Evolutionary conservation across 2,797 vertebrate species (phyloP), one percentile per base, ranked within the genome.

Genomic region (Leucoraja ocellata): DNA sequence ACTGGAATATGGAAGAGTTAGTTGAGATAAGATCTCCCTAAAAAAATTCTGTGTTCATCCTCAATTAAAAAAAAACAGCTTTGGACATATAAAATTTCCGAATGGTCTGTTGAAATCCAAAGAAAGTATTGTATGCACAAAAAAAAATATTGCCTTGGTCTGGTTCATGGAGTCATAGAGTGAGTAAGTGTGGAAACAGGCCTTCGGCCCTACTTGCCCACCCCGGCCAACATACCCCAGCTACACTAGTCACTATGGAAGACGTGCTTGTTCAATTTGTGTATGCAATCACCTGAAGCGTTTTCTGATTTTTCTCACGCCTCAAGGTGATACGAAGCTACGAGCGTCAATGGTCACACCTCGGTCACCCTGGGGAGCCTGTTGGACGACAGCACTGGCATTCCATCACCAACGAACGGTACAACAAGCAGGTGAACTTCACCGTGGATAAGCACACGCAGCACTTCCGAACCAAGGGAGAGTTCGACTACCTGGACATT

Each of bases 381-480:
- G 93, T 95, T 99, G 94, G 98, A 99, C 39, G 98, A 99, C 98
- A 98, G 94, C 98, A 99, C 93, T 99, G 98, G 98, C 98, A 99
- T 94, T 97, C 97, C 0, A 98, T 99, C 91, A 97, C 98, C 80
- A 97, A 99, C 0, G 98, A 99, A 94, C 97, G 98, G 46, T 98
- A 98, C 95, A 98, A 98, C 97, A 98, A 97, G 95, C 98, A 98
- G 94, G 98, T 99, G 91, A 99, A 99, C 96, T 98, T 99, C 95
- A 99, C 98, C 0, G 97, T 99, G 95, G 98, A 99, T 95, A 96
- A 96, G 93, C 96, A 98, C 95, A 98, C 97, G 0, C 98, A 98
- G 93, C 98, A 98, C 94, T 98, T 99, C 95, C 97, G 98, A 77
- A 98, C 97, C 1, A 97, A 97, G 94, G 98, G 98, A 0, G 98